These are phyloP conservation scores for Agapornis canus DNA, from an alignment of 2,797 vertebrate genomes.

Conservation along the genomic window DNA sequence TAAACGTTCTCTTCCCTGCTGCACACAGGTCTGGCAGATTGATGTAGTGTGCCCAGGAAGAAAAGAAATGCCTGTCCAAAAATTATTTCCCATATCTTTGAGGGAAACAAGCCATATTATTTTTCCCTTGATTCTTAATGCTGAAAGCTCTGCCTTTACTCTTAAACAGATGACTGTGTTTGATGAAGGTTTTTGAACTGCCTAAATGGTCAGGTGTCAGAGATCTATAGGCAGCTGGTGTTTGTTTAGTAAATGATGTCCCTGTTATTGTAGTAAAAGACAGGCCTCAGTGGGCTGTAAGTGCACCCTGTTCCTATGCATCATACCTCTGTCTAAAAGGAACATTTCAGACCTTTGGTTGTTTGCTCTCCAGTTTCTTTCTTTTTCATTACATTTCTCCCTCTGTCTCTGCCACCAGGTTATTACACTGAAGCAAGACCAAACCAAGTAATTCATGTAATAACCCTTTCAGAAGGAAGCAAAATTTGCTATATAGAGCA, in stretches of 20 bases:
- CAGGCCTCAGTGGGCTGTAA: slow-evolving; percentile 22
- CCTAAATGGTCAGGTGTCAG: slow-evolving; percentile 27
- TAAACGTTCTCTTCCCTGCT: neutral
- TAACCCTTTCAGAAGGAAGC: neutral
- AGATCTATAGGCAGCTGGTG: slow-evolving; percentile 46
- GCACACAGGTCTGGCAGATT: neutral
- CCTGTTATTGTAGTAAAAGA: slow-evolving; percentile 49
- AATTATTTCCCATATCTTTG: slow-evolving; percentile 8
- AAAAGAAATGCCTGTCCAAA: slow-evolving; percentile 10
- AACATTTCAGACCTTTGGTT: slow-evolving; percentile 2
- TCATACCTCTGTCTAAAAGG: neutral
- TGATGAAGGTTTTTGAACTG: slow-evolving; percentile 34
- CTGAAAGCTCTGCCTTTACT: slow-evolving; percentile 34
- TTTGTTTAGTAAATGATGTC: slow-evolving; percentile 65
- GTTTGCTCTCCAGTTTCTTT: slow-evolving; percentile 37
- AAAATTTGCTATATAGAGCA: neutral
- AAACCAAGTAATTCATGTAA: neutral
- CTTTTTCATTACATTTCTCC: slow-evolving; percentile 10
- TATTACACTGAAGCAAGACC: slow-evolving; percentile 34
- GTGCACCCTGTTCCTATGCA: neutral
- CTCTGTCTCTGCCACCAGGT: neutral
- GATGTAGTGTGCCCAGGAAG: neutral
- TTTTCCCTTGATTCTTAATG: neutral
- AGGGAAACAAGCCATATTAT: neutral
- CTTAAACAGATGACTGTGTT: slow-evolving; percentile 21